phyloP scores from a whole-genome alignment of 2,888 invertebrate genomes.

The Sinodicranocentrus sp. region DNA sequence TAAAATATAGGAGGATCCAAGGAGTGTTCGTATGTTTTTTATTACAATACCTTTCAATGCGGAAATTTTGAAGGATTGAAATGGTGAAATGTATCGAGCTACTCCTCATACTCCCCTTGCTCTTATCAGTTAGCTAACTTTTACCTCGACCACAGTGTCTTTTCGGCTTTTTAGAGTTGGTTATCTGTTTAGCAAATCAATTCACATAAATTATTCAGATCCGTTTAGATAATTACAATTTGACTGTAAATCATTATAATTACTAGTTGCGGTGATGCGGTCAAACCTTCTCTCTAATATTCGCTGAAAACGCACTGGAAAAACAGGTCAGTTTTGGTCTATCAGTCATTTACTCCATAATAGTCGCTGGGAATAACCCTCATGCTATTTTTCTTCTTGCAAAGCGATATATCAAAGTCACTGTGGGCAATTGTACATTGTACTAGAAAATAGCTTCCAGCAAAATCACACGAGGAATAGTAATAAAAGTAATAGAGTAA shows the following conservation, averaged over 20 bases:
- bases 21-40: neutral
- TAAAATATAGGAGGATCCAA: neutral
- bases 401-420: constrained; percentile 32
- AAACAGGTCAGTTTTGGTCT: constrained; percentile 34
- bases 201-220: constrained; percentile 61
- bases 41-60: neutral
- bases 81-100: no score
- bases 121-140: constrained; percentile 15
- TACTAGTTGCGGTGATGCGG: constrained; percentile 40
- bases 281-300: constrained; percentile 46
- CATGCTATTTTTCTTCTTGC: neutral
- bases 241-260: constrained; percentile 60
- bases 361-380: neutral
- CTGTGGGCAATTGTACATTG: no score
- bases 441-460: constrained; percentile 49
- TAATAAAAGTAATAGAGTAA: neutral
- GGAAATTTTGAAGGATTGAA: neutral
- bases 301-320: constrained; percentile 31
- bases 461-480: constrained; percentile 26
- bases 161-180: neutral
- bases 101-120: neutral
- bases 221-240: constrained; percentile 56
- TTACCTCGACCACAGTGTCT: neutral
- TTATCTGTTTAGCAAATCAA: constrained; percentile 56
- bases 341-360: constrained; percentile 34